Evolutionary conservation across 2,888 invertebrate species (phyloP).

Genomic region (Encarsia formosa): DNA sequence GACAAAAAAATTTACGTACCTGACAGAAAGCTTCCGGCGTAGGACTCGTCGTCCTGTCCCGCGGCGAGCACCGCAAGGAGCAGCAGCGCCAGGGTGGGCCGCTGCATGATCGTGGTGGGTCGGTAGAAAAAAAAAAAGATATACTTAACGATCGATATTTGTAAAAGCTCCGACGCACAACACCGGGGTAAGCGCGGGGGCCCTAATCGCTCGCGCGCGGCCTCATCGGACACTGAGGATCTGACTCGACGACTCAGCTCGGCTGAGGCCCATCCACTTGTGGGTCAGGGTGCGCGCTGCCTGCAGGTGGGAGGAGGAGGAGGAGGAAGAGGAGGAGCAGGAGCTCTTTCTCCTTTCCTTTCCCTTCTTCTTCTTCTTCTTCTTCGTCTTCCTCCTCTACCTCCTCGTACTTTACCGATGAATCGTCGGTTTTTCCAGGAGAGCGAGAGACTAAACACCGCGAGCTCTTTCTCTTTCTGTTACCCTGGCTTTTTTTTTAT

Average conservation of each 20-base stretch:
- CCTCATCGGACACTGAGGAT: not conserved
- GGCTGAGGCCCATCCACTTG: slow-evolving; percentile 43
- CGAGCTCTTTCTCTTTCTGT: no score
- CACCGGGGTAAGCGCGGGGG: not conserved
- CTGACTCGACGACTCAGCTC: slow-evolving; percentile 12
- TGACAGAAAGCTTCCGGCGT: slow-evolving; percentile 78
- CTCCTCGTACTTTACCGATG: no score
- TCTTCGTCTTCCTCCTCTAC: slow-evolving; percentile 2
- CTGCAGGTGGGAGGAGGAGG: not conserved
- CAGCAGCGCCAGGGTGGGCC: slow-evolving; percentile 22
- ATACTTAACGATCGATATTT: no score
- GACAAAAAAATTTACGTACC: slow-evolving; percentile 54
- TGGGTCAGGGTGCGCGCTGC: slow-evolving; percentile 41
- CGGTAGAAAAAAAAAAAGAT: no score
- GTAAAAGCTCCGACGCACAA: no score
- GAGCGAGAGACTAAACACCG: no score
- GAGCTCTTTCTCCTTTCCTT: slow-evolving; percentile 11
- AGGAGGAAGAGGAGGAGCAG: no score
- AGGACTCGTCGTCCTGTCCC: slow-evolving; percentile 65
- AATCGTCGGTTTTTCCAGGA: no score
- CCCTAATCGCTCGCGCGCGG: no score
- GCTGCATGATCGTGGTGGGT: no score
- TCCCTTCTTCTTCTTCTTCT: slow-evolving; percentile 8
- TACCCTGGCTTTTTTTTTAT: no score
- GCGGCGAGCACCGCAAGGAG: slow-evolving; percentile 29